Conservation (phyloP, 2,113 vertebrate genomes). For the Paramormyrops kingsleyae region DNA sequence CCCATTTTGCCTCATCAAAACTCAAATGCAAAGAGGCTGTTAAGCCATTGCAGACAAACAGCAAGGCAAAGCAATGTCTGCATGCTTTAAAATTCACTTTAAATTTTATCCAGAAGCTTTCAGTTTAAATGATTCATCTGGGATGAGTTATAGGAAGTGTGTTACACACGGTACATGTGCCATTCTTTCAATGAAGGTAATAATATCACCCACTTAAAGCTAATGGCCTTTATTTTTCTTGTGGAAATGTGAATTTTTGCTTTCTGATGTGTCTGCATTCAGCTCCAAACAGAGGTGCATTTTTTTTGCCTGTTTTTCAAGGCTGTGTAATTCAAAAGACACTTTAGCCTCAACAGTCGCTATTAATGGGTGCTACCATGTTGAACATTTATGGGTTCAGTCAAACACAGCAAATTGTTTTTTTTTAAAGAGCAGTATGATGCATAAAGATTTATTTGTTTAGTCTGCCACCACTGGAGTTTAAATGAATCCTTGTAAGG, state of each 20-base stretch:
- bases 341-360: neutral
- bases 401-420: neutral
- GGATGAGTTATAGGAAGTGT: neutral
- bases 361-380: neutral
- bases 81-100: neutral
- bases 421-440: neutral
- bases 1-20: neutral
- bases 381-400: neutral
- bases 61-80: neutral
- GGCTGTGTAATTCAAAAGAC: conserved; percentile 1
- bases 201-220: neutral
- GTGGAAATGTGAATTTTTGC: neutral
- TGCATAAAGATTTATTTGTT: neutral
- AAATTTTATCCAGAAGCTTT: neutral
- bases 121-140: neutral
- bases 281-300: neutral
- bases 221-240: neutral
- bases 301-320: neutral
- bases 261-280: neutral
- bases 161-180: neutral
- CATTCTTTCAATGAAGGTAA: neutral
- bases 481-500: neutral
- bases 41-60: neutral
- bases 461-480: neutral
- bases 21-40: neutral